A percentile compares a stretch with the other conserved stretches of the same genome.
phyloP scores from a whole-genome alignment of 2,113 vertebrate species.

The Pomatorhinus ruficollis region DNA sequence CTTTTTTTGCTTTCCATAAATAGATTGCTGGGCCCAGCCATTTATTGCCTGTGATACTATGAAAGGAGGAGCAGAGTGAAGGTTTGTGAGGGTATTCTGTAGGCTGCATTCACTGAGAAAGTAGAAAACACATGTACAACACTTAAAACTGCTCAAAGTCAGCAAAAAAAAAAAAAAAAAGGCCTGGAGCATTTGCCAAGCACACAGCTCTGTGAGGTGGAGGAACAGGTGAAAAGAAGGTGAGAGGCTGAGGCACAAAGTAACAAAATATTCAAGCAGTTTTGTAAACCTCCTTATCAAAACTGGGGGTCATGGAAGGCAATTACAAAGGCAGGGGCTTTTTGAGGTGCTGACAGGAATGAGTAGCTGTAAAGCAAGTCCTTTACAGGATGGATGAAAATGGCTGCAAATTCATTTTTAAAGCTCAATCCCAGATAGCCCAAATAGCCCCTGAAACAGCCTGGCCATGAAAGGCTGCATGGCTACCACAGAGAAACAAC shows the following conservation, averaged over 20 bases:
- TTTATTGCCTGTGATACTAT: slow-evolving; percentile 43
- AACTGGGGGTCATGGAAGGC: not conserved
- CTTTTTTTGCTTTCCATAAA: slow-evolving; percentile 41
- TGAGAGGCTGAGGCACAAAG: not conserved
- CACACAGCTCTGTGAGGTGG: not conserved
- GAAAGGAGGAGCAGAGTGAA: slow-evolving; percentile 14
- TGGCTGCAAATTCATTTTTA: not conserved
- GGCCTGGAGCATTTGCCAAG: not conserved
- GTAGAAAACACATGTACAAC: not conserved
- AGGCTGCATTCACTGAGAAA: slow-evolving; percentile 20
- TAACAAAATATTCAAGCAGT: not conserved
- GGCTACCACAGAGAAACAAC: not conserved
- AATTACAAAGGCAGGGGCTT: not conserved
- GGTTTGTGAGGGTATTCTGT: not conserved
- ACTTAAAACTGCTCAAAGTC: not conserved
- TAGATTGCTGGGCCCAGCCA: slow-evolving; percentile 2
- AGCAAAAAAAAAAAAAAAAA: not conserved
- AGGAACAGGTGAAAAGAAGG: not conserved
- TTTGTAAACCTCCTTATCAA: not conserved
- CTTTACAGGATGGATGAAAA: not conserved
- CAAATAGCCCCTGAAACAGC: not conserved
- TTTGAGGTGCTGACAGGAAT: not conserved
- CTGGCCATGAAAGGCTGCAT: accelerated
- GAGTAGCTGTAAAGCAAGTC: not conserved
- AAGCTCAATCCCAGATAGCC: not conserved